Conservation (phyloP, 2,113 vertebrate species). For the Gopherus flavomarginatus region DNA sequence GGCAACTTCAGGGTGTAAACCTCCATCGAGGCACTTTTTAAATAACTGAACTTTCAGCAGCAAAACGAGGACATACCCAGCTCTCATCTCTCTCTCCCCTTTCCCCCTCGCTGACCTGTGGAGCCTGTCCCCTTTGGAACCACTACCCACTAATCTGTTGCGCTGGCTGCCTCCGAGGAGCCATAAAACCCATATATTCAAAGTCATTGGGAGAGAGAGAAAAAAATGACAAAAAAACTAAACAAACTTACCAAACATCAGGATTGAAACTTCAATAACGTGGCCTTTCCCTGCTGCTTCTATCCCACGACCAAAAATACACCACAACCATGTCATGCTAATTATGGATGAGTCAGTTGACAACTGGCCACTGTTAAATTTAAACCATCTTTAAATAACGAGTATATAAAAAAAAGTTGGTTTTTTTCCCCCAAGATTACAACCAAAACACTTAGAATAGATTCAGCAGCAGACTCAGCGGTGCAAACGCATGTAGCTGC, state of each 20-base stretch:
- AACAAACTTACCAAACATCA: accelerated
- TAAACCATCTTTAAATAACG: neutral
- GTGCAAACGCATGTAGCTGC: neutral
- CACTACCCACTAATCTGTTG: neutral
- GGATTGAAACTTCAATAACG: accelerated
- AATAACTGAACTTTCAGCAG: neutral
- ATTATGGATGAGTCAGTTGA: neutral
- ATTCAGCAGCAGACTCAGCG: neutral
- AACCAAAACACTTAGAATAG: neutral
- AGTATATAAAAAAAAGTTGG: neutral
- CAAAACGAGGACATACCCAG: accelerated
- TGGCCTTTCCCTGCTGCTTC: neutral
- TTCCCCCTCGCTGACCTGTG: neutral
- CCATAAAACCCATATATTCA: neutral
- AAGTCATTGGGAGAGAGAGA: neutral
- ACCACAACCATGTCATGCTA: neutral
- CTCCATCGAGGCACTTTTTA: neutral
- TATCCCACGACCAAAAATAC: neutral
- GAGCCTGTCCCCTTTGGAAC: accelerated
- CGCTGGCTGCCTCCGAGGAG: neutral
- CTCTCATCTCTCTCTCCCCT: accelerated
- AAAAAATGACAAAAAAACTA: no score
- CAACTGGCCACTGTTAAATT: neutral
- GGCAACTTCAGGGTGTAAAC: neutral
- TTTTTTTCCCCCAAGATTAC: neutral